Percentiles rank a stretch among this genome's conserved stretches.
Evolutionary conservation across 1,140 invertebrate genomes (phyloP).

Genomic region (Caenorhabditis tropicalis): DNA sequence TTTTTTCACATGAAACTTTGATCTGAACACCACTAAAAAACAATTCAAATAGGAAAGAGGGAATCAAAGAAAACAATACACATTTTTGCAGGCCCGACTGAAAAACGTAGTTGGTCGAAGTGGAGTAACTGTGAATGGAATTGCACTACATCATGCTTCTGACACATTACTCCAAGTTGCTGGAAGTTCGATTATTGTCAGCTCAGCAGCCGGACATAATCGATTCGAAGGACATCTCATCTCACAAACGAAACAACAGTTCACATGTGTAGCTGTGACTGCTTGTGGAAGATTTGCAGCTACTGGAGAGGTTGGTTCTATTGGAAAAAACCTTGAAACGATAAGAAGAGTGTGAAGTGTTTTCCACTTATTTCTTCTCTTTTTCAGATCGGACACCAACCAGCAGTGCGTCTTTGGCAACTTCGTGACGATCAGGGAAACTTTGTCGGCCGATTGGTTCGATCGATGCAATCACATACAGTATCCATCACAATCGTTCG

Average conservation of each 20-base stretch:
- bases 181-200: slow-evolving; percentile 17
- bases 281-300: background rate
- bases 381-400: slow-evolving; percentile 15
- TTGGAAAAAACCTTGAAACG: background rate
- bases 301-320: slow-evolving; percentile 11
- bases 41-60: background rate
- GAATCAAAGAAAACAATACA: background rate
- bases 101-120: slow-evolving; percentile 38
- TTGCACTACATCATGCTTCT: slow-evolving; percentile 13
- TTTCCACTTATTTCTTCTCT: background rate
- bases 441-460: background rate
- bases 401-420: slow-evolving; percentile 20
- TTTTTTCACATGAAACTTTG: background rate
- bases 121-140: slow-evolving; percentile 5
- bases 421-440: slow-evolving; percentile 1
- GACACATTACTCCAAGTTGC: slow-evolving; percentile 24
- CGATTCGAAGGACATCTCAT: slow-evolving; percentile 28
- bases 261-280: slow-evolving; percentile 21
- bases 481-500: slow-evolving; percentile 17
- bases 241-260: slow-evolving; percentile 33
- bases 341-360: too few relatives aligned
- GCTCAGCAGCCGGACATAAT: background rate
- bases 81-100: slow-evolving; percentile 1
- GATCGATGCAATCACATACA: slow-evolving; percentile 8
- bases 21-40: background rate